These are phyloP conservation scores for Crossocerus cetratus DNA, from an alignment of 2,888 invertebrate genomes.

Conservation along the genomic window DNA sequence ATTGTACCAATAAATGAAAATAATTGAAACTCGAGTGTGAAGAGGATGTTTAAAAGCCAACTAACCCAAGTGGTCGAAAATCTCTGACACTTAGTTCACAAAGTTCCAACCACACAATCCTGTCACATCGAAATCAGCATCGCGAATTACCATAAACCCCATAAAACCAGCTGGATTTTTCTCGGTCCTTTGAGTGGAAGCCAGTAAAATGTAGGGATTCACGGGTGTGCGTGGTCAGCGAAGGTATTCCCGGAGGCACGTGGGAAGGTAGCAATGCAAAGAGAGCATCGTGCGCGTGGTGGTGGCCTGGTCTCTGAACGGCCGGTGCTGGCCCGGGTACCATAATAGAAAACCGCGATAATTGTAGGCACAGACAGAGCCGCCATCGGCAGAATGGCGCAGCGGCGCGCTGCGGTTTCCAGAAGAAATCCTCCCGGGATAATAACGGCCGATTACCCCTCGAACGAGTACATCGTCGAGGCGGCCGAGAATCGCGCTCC, in stretches of 20 bases:
- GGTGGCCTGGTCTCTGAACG: conserved; percentile 51
- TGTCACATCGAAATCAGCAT: no score
- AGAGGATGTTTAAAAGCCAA: no score
- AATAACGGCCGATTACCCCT: conserved; percentile 14
- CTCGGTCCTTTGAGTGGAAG: no score
- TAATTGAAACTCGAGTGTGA: no score
- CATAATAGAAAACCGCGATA: conserved; percentile 58
- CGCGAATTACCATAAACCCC: no score
- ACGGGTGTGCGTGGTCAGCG: conserved; percentile 34
- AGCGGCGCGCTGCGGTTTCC: conserved; percentile 28
- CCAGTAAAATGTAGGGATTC: conserved; percentile 49
- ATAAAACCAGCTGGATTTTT: no score
- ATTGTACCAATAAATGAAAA: no score
- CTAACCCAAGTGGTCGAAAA: no score
- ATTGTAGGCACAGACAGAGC: conserved; percentile 49
- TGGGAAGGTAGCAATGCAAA: conserved; percentile 58
- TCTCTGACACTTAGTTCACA: no score
- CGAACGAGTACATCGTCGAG: not conserved
- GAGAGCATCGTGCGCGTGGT: conserved; percentile 33
- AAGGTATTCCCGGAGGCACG: conserved; percentile 57
- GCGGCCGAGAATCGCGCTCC: no score
- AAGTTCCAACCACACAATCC: no score
- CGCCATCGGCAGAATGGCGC: conserved; percentile 49
- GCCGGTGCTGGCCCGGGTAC: conserved; percentile 54
- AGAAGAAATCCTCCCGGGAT: conserved; percentile 23